Conservation (phyloP, 2,113 vertebrate genomes). For the Brevimyrus niger region DNA sequence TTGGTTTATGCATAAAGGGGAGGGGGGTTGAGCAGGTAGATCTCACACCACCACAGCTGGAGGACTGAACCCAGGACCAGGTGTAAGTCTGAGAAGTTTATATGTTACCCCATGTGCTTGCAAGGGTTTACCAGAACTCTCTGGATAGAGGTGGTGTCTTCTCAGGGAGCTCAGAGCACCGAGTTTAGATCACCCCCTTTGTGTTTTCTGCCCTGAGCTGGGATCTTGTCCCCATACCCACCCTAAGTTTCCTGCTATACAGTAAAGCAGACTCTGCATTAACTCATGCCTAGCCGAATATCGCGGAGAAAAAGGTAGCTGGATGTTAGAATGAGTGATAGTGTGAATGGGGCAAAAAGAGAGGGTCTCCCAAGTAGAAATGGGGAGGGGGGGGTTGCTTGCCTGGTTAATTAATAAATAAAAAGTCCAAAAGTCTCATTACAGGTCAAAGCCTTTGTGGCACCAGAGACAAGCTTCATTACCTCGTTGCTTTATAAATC, state of each 20-base stretch:
- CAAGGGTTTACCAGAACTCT: background rate
- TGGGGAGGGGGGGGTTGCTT: background rate
- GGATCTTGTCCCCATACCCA: background rate
- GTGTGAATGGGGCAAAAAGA: background rate
- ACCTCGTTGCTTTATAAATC: background rate
- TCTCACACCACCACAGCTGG: background rate
- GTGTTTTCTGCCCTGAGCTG: background rate
- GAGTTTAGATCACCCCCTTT: background rate
- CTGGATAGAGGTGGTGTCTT: background rate
- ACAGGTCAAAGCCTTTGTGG: background rate
- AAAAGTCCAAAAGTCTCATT: background rate
- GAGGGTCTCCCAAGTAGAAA: background rate
- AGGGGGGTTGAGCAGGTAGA: background rate
- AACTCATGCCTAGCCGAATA: background rate
- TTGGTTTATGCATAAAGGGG: constrained; percentile 47
- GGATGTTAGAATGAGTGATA: background rate
- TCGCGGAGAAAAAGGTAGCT: background rate
- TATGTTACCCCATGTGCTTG: background rate
- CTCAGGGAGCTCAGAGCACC: background rate
- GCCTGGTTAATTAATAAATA: background rate
- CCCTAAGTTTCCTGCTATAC: background rate
- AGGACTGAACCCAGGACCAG: background rate
- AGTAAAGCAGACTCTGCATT: background rate
- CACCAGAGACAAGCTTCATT: background rate
- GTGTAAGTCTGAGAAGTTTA: background rate